These are phyloP conservation scores for Empidonax alnorum DNA, from an alignment of 2,113 vertebrate genomes.

Conservation along the genomic window DNA sequence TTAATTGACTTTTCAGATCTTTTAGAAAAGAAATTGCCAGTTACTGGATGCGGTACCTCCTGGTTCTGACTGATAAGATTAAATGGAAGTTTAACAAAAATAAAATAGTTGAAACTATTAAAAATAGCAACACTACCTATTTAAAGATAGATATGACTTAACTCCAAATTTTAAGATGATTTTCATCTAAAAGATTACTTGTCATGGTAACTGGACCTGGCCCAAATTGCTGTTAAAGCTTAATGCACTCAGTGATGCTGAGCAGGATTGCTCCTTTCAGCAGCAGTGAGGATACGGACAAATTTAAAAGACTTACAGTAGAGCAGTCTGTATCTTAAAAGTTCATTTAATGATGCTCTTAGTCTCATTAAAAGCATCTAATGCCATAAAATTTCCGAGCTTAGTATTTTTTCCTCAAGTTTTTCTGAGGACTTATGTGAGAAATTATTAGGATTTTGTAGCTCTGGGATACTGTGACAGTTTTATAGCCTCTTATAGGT, in stretches of 20 bases:
- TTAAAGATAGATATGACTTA: background rate
- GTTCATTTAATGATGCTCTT: background rate
- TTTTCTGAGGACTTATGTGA: background rate
- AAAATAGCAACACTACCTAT: background rate
- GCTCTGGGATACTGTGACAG: background rate
- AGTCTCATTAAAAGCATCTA: background rate
- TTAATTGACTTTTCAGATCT: background rate
- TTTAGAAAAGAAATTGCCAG: background rate
- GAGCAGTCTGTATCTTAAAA: background rate
- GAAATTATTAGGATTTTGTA: background rate
- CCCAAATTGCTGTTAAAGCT: background rate
- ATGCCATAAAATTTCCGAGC: background rate
- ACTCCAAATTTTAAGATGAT: background rate
- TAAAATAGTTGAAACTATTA: background rate
- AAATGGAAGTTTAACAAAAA: conserved; percentile 17
- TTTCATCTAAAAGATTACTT: background rate
- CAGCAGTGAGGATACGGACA: background rate
- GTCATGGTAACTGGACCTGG: background rate
- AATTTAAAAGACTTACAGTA: background rate
- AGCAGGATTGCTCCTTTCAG: background rate
- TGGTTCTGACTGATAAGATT: background rate
- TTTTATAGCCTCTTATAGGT: background rate
- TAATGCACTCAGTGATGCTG: background rate
- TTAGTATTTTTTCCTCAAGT: background rate
- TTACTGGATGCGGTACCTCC: background rate